Evolutionary conservation across 2,888 invertebrate species (phyloP), one percentile per base, ranked within the genome.

Genomic region (Drosophila cyrtoloma): DNA sequence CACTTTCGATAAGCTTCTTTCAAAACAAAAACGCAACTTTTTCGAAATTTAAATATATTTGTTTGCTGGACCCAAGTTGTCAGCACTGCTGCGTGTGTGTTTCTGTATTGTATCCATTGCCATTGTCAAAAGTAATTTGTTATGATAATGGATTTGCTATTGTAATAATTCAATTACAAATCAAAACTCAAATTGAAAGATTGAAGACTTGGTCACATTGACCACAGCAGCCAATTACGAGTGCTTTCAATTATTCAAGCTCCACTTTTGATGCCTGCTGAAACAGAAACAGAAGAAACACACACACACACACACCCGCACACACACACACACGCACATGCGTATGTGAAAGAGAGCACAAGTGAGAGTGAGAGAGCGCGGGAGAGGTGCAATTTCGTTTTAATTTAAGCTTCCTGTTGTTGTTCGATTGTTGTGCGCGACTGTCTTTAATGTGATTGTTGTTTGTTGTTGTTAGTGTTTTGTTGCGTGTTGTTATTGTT

Each of bases 321-420:
- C 30, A 22, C 30, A 55, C 22, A 58, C 4, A 37, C 22, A 42
- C 22, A 56, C 5, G 12, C n/a, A 59, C 10, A 37, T 12, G 35
- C 12, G 33, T 14, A 14, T 9, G 3, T n/a, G 26, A 22, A 10
- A 37, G 35, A 19, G 42, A n/a, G 51, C n/a, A 37, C n/a, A 12
- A 12, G 39, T 14, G 2, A 37, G 5, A 50, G 37, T n/a, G 5
- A 47, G 58, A 47, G 56, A 64, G 47, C 16, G 22, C 28, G 32
- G 28, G 30, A 50, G 28, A 33, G 52, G 9, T 53, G 30, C 39
- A 53, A 87, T 76, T 85, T 84, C 50, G 66, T 67, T 87, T 88
- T 81, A 85, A 85, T 85, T 85, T 77, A 70, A 75, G 86, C 79
- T 86, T 84, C 88, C 84, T 81, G 88, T 72, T 86, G 75, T 69